Evolutionary conservation across 2,113 vertebrate species (phyloP).

Genomic region (Myodes glareolus): DNA sequence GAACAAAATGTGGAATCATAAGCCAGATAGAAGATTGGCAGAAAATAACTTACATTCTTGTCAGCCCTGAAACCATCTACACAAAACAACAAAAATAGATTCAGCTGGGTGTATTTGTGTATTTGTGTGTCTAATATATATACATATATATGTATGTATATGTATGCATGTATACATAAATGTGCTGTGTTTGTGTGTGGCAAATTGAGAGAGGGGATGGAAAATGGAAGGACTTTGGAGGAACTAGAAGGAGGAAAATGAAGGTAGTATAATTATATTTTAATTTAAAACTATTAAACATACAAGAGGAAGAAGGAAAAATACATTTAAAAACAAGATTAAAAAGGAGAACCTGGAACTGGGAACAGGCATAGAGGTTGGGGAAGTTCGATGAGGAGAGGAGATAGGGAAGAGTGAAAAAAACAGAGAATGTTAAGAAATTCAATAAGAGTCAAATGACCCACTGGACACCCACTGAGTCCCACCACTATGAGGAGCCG

Average conservation of each 20-base stretch:
- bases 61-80: neutral
- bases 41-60: constrained; percentile 31
- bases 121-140: no score
- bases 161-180: neutral
- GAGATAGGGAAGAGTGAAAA: neutral
- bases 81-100: neutral
- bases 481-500: neutral
- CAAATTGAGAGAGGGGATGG: neutral
- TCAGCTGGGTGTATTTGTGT: neutral
- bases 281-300: neutral
- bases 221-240: neutral
- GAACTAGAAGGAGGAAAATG: neutral
- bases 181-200: neutral
- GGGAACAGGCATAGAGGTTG: neutral
- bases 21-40: neutral
- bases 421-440: neutral
- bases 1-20: neutral
- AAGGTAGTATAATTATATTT: neutral
- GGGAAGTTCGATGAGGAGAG: neutral
- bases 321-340: neutral
- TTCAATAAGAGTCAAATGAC: neutral
- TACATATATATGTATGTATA: neutral
- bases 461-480: neutral
- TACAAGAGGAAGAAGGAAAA: neutral
- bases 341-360: neutral